These are phyloP conservation scores for Setophaga kirtlandii DNA, from an alignment of 2,113 vertebrate genomes.

Conservation along the genomic window DNA sequence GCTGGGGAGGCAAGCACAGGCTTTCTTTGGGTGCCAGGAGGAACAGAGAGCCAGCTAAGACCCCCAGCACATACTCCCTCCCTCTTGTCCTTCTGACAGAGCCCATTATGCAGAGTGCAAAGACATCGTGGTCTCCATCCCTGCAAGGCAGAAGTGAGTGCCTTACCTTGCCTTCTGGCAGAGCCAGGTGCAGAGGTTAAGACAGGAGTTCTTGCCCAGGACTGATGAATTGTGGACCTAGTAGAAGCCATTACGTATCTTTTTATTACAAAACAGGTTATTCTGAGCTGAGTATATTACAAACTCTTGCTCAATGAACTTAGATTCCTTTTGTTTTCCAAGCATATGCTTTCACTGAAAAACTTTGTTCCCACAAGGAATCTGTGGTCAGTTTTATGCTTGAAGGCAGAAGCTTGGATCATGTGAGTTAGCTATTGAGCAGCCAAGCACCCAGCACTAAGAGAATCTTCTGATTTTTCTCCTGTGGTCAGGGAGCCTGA, in stretches of 20 bases:
- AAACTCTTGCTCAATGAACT: neutral
- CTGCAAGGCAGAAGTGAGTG: neutral
- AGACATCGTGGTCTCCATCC: neutral
- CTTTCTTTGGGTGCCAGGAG: neutral
- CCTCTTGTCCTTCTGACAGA: neutral
- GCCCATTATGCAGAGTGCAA: neutral
- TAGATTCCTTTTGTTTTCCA: neutral
- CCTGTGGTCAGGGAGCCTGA: neutral
- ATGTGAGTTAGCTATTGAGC: neutral
- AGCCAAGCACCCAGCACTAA: neutral
- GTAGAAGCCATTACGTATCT: neutral
- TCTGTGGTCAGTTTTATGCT: constrained; percentile 33
- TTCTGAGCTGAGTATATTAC: neutral
- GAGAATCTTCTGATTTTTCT: constrained; percentile 22
- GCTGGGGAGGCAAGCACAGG: constrained; percentile 67
- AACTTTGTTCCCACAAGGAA: constrained; percentile 29
- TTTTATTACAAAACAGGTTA: neutral
- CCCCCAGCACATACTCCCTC: neutral
- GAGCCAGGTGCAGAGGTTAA: neutral
- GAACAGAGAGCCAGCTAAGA: neutral
- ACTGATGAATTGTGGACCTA: neutral
- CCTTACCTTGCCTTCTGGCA: neutral
- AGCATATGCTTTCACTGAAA: constrained; percentile 49
- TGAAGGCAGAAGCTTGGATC: neutral
- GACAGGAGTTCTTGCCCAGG: neutral